Evolutionary conservation across 2,797 vertebrate genomes (phyloP).

Genomic region (Danio kyathit): DNA sequence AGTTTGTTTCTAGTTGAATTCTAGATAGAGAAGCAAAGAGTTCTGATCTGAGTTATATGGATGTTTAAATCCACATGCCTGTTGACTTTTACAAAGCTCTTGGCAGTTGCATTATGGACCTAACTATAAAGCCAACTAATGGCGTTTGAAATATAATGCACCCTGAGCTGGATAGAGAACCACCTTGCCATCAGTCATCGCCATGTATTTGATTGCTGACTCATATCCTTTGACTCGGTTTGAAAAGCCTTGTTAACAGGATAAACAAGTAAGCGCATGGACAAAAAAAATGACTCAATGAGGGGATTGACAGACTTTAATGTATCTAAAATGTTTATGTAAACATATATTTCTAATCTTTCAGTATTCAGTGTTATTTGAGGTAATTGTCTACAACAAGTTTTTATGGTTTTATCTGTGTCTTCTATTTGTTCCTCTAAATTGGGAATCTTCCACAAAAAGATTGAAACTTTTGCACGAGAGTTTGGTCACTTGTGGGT

Average conservation of each 20-base stretch:
- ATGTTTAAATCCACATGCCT: background rate
- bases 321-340: background rate
- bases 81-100: constrained; percentile 30
- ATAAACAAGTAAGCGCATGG: constrained; percentile 27
- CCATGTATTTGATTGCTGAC: constrained; percentile 8
- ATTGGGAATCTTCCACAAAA: constrained; percentile 1
- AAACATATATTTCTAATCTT: background rate
- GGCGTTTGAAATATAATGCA: constrained; percentile 5
- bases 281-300: constrained; percentile 11
- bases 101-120: constrained; percentile 1
- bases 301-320: background rate
- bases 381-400: background rate
- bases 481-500: constrained; percentile 33
- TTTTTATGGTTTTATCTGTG: background rate
- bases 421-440: constrained; percentile 3
- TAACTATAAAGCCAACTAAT: constrained; percentile 12
- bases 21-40: background rate
- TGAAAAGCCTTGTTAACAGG: background rate
- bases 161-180: background rate
- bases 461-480: constrained; percentile 27
- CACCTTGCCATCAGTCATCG: background rate
- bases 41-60: background rate
- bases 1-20: constrained; percentile 19
- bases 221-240: constrained; percentile 18
- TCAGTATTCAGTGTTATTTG: constrained; percentile 1